Conservation (phyloP, 2,888 invertebrate species). For the Argyra leucocephala region DNA sequence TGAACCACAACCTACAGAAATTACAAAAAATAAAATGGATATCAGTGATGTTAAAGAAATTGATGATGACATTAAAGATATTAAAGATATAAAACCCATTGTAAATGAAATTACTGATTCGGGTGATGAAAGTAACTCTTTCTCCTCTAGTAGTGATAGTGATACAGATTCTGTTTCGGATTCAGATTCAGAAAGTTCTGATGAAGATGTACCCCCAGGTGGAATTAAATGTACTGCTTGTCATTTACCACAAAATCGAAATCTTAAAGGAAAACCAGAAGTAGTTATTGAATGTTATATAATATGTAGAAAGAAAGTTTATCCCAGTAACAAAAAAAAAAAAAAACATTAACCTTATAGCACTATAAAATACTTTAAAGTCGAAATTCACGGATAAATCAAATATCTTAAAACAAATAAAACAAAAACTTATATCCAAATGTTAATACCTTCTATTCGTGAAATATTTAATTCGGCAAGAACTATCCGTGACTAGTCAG, state of each 20-base stretch:
- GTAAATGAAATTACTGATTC: not conserved
- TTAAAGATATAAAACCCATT: not conserved
- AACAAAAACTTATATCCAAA: too few species aligned
- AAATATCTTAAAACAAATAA: too few species aligned
- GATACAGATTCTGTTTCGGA: too few species aligned
- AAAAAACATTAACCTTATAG: too few species aligned
- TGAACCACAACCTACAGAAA: slow-evolving; percentile 12
- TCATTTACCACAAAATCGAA: slow-evolving; percentile 49
- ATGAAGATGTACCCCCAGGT: slow-evolving; percentile 37
- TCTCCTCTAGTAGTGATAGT: too few species aligned
- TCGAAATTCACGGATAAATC: too few species aligned
- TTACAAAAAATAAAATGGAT: slow-evolving; percentile 19
- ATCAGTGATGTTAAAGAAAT: not conserved
- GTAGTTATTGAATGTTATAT: slow-evolving; percentile 52
- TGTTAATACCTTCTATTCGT: too few species aligned
- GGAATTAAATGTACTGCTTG: slow-evolving; percentile 50
- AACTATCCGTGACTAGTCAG: too few species aligned
- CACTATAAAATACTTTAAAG: too few species aligned
- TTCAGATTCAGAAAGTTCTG: slow-evolving; percentile 26
- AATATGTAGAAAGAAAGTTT: slow-evolving; percentile 50
- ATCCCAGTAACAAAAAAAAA: too few species aligned
- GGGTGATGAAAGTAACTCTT: not conserved
- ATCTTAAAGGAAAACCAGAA: slow-evolving; percentile 51
- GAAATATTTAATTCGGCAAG: too few species aligned
- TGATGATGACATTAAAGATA: not conserved